Percentiles rank a stretch among this genome's conserved stretches.
These are phyloP conservation scores for Aphis gossypii DNA, from an alignment of 1,140 invertebrate species.

Conservation along the genomic window DNA sequence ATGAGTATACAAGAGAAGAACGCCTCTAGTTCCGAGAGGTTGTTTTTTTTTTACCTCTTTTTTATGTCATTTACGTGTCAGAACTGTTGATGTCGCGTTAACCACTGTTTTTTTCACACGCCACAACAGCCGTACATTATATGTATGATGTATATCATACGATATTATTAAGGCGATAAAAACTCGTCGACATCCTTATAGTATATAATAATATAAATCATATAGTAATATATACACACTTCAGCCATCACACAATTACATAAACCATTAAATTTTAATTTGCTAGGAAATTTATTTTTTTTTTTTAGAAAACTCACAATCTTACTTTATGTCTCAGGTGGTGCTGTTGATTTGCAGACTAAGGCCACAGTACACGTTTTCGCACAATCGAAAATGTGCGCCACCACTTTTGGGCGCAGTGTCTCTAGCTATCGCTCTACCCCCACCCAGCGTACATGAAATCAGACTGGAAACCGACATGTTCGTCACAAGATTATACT, in stretches of 20 bases:
- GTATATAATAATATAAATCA: neutral
- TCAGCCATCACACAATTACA: neutral
- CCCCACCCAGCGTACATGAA: slow-evolving; percentile 95
- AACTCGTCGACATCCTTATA: neutral
- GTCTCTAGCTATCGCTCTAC: slow-evolving; percentile 90
- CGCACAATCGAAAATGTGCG: slow-evolving; percentile 82
- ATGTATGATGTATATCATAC: neutral
- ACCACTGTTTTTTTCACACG: slow-evolving; percentile 53
- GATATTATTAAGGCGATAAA: slow-evolving; percentile 13
- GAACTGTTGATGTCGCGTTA: slow-evolving; percentile 47
- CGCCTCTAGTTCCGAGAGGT: slow-evolving; percentile 34
- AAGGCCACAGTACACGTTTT: slow-evolving; percentile 90
- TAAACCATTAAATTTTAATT: neutral
- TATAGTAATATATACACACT: neutral
- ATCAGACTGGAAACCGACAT: slow-evolving; percentile 94
- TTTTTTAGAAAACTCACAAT: neutral
- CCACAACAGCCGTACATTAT: slow-evolving; percentile 38
- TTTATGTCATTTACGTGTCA: slow-evolving; percentile 56
- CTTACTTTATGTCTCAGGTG: slow-evolving; percentile 72
- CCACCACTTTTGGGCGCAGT: slow-evolving; percentile 91
- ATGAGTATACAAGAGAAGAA: slow-evolving; percentile 49
- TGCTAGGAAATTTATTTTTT: neutral
- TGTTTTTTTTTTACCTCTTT: neutral
- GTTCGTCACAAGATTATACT: slow-evolving; percentile 95
- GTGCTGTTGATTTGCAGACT: slow-evolving; percentile 88